phyloP scores from a whole-genome alignment of 2,888 invertebrate genomes.

The Digitonthophagus gazella region DNA sequence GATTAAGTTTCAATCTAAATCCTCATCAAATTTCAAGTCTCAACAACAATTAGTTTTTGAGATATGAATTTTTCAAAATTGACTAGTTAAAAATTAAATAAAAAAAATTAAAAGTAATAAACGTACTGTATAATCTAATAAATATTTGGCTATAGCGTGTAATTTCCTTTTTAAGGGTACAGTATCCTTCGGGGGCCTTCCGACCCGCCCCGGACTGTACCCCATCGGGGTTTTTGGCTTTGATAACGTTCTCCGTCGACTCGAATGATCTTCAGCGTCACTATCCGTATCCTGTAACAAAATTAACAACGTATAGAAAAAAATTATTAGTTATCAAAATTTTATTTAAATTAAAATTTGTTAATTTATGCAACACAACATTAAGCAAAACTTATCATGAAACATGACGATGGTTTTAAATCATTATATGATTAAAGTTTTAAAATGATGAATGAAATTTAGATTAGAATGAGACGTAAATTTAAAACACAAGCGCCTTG shows the following conservation, averaged over 20 bases:
- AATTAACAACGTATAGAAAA: too few species aligned
- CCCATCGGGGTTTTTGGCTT: conserved; percentile 37
- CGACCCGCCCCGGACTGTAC: conserved; percentile 38
- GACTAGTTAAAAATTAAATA: not conserved
- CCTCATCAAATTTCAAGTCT: too few species aligned
- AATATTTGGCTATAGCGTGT: conserved; percentile 73
- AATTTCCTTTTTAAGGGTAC: conserved; percentile 76
- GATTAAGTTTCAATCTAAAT: too few species aligned
- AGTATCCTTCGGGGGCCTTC: conserved; percentile 46
- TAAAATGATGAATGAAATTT: too few species aligned
- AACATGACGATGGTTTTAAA: too few species aligned
- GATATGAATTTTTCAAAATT: too few species aligned
- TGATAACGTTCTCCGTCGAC: conserved; percentile 44
- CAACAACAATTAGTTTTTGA: too few species aligned
- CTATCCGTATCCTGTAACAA: conserved; percentile 53
- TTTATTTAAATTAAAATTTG: not conserved
- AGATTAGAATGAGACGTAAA: not conserved
- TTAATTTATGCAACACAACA: not conserved
- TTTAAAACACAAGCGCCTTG: not conserved
- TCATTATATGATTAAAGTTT: too few species aligned
- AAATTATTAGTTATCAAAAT: too few species aligned
- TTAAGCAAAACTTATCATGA: too few species aligned
- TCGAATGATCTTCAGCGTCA: conserved; percentile 51
- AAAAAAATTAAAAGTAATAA: not conserved
- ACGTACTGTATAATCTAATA: conserved; percentile 66